phyloP scores from a whole-genome alignment of 2,797 vertebrate genomes.

The Eutrigla gurnardus region DNA sequence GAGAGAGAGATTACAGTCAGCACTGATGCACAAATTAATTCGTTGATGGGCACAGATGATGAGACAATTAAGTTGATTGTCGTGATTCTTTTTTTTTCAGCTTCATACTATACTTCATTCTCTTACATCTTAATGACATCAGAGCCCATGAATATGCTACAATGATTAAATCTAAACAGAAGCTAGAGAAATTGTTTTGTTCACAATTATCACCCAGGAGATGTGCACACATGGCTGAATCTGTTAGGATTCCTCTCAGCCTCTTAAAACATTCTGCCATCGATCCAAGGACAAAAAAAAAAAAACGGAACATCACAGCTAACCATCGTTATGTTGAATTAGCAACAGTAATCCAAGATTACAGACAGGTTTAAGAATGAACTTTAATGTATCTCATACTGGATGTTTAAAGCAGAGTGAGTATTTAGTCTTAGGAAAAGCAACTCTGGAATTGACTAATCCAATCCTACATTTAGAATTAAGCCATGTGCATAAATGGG shows the following conservation, averaged over 20 bases:
- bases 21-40: slow-evolving; percentile 27
- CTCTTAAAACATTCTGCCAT: slow-evolving; percentile 41
- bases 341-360: slow-evolving; percentile 54
- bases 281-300: slow-evolving; percentile 39
- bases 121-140: slow-evolving; percentile 2
- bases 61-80: slow-evolving; percentile 17
- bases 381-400: slow-evolving; percentile 19
- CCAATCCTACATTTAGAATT: slow-evolving; percentile 47
- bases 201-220: slow-evolving; percentile 30
- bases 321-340: slow-evolving; percentile 39
- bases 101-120: background rate
- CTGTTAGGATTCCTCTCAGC: slow-evolving; percentile 45
- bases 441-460: slow-evolving; percentile 42
- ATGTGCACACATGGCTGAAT: slow-evolving; percentile 40
- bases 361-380: slow-evolving; percentile 19
- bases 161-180: slow-evolving; percentile 18
- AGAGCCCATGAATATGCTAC: slow-evolving; percentile 3
- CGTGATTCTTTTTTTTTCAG: slow-evolving; percentile 16
- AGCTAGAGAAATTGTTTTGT: slow-evolving; percentile 8
- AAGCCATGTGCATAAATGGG: slow-evolving; percentile 45
- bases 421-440: slow-evolving; percentile 44
- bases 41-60: slow-evolving; percentile 19
- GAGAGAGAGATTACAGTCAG: slow-evolving; percentile 62
- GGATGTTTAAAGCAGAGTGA: slow-evolving; percentile 28
- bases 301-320: slow-evolving; percentile 15